Base-by-base conservation (phyloP, 53 echinoderm and acorn worm genomes). In the Arbacia lixula region DNA sequence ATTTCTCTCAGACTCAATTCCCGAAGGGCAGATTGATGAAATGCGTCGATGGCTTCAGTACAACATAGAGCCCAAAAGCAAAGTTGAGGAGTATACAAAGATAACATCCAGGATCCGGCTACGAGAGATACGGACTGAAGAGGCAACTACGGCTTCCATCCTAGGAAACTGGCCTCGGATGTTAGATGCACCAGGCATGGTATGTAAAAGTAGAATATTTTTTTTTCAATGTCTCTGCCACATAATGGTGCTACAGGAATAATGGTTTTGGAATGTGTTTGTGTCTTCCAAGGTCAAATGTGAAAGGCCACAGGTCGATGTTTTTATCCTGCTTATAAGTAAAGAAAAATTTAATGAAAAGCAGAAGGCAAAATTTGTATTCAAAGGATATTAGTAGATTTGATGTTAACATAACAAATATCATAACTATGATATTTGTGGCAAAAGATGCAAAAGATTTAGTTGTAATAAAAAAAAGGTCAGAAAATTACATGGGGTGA, bases 21-120 rank as follows among this genome's bases (percentile, higher is more conserved):
- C 77, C 22, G 87, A 86, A 64, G 78, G 66, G n/a, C 49, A 41
- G 33, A 72, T 60, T 4, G 32, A 50, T 16, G 75, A 75, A 63
- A 75, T 74, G 86, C 62, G 64, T 50, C 57, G 86, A 62, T 86
- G 86, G 86, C 86, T 85, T 39, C 85, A 85, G 50, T 73, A 72
- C 32, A 72, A 85, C 46, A 40, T 58, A 16, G 85, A 73, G 46
- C 85, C 85, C 55, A 85, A 57, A 71, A 60, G 71, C 32, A 71
- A 73, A 61, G 72, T 85, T 22, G 60, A 46, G 38, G 85, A 85
- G 32, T 85, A 85, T 62, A 85, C 71, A 71, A 85, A 60, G 61
- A 52, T 33, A 67, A 85, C 85, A 42, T 58, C 85, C 35, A 34
- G 55, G 29, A n/a, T 56, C 30, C 71, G 85, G 71, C 41, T 85